Evolutionary conservation across 2,888 invertebrate species (phyloP), one percentile per base, ranked within the genome.

Genomic region (Melipona bicolor): DNA sequence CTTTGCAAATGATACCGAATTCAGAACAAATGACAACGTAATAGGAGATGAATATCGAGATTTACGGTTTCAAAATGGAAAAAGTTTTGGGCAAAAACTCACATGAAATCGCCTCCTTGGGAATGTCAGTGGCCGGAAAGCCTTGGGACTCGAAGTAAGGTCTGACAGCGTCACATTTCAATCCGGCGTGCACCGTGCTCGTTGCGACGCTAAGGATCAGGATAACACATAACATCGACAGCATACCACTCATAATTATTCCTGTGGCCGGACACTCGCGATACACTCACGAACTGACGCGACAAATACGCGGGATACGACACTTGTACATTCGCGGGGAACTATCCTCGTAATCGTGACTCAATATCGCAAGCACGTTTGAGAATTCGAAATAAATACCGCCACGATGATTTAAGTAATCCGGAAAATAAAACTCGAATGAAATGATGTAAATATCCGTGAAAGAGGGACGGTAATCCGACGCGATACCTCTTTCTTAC

Each of bases 71-170:
- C 3, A 11, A 17, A 21, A 5, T 13, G 3, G 64, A n/a, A 27
- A 36, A 84, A 36, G 43, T 43, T 9, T 43, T 85, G 83, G n/a
- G n/a, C 17, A 77, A 76, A 24, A 32, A 94, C 95, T 95, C 91
- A 95, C 95, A 95, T 92, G 95, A 95, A 77, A 95, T 95, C 36
- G 95, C 95, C 81, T 95, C 95, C 90, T 95, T 95, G 19, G 95
- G 95, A 90, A 95, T 95, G 70, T 95, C 95, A 56, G 93, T 94
- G 77, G 93, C 91, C 83, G 95, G 95, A 88, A 95, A 95, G 79
- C 95, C 95, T 80, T 95, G 94, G 24, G 94, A 91, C 91, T 95
- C 95, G 87, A 95, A 95, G 80, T 95, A 94, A 77, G 95, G 94
- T 86, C 93, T 93, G 82, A 95, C 95, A 77, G 94, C 94, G 81